Base-by-base conservation (phyloP, 2,888 invertebrate species). In the Caenorhabditis drosophilae region DNA sequence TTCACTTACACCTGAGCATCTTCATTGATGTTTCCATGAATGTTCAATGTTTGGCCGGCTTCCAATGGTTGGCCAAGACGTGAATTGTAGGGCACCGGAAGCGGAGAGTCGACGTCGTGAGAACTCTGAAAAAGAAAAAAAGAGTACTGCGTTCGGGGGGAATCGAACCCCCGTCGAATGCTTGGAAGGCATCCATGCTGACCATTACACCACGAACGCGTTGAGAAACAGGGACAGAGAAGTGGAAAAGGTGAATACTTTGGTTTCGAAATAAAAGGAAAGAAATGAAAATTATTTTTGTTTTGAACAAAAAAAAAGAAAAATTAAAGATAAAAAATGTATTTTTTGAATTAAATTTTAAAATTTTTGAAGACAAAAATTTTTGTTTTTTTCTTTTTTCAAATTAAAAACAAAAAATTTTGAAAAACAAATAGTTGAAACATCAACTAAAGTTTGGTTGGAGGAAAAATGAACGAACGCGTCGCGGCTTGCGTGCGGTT, bases 51-150 rank as follows among this genome's bases (percentile, higher is more conserved):
- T 57, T 80, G 80, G 12, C 79, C 78, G 15, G 75, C 69, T 27
- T 66, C 55, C 46, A 79, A 60, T 22, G 71, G 67, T 18, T 71
- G 60, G 11, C 70, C 68, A n/a, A 80, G 57, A 41, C 73, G 67
- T 26, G 78, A 76, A 20, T 67, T 72, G 64, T 73, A 78, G 11
- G 79, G 79, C 12, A 78, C 76, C 15, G 75, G 72, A 23, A 74
- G 55, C 35, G 74, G 45, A 26, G 53, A 38, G 42, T 63, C 58
- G 27, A 31, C 51, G 11, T 31, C 31, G 12, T 31, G 31, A 12
- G 31, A 31, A 31, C 7, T 12, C 31, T 31, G 31, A 45, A 58
- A 60, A 62, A 25, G 35, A n/a, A 16, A 46, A n/a, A n/a, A n/a
- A n/a, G n/a, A n/a, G n/a, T n/a, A n/a, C 56, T 66, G 61, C 64